Percentiles rank a stretch among this genome's conserved stretches.
Conservation (phyloP, 2,113 vertebrate genomes). For the Erythrocebus patas region DNA sequence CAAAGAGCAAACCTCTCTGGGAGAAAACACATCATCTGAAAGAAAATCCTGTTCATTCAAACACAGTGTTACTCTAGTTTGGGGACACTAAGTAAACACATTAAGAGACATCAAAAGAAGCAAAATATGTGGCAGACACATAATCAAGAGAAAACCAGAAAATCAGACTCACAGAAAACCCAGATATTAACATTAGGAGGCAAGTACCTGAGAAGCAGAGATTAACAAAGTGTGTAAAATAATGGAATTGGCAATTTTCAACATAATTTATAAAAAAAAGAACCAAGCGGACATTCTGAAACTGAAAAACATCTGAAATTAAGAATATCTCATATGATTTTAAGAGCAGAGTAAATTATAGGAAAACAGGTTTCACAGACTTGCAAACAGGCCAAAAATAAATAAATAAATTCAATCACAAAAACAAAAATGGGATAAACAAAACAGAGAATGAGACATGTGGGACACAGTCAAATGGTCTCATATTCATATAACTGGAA, state of each 20-base stretch:
- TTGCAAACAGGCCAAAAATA: background rate
- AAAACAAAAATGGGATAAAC: background rate
- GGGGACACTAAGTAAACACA: background rate
- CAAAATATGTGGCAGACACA: slow-evolving; percentile 2
- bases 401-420: background rate
- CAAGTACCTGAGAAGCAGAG: background rate
- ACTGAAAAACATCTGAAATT: slow-evolving; percentile 8
- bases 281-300: background rate
- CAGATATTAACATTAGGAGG: background rate
- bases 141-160: slow-evolving; percentile 23
- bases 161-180: background rate
- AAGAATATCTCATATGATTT: background rate
- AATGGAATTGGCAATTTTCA: slow-evolving; percentile 12
- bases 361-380: background rate
- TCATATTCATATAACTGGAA: background rate
- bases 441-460: background rate
- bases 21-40: background rate
- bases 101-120: slow-evolving; percentile 1
- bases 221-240: slow-evolving; percentile 4
- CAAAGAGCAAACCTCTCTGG: slow-evolving; percentile 2
- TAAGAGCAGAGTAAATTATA: background rate
- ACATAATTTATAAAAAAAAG: background rate
- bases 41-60: slow-evolving; percentile 20
- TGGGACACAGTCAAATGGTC: background rate
- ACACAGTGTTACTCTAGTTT: background rate